Base-by-base conservation (phyloP, 53 echinoderm and acorn worm species). In the Hippasteria phrygiana region DNA sequence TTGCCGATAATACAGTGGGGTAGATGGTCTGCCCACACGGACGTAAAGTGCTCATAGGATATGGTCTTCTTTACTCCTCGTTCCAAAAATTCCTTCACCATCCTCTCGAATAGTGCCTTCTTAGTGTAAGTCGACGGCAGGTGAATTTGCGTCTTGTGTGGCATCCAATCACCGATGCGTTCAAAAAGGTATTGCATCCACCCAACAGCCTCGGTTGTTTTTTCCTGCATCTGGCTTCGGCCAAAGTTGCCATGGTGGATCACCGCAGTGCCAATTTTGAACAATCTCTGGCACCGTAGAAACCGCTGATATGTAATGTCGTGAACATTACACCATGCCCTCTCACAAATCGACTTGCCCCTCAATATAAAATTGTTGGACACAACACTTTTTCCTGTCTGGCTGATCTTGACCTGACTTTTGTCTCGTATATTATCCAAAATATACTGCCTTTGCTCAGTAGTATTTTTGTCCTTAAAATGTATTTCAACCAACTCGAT, bases 321-420 rank as follows among this genome's bases (percentile, higher is more conserved):
- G 35, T 88, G 88, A 18, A 64, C 88, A 28, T 43, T 77, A 37
- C 88, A 77, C 88, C 88, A 88, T 32, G 88, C 77, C 55, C 67
- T 74, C 55, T 53, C 47, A 43, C 75, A 87, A 35, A 87, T 74
- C 8, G 55, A 36, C 22, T 74, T 74, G 3, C 87, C 87, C 33
- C 32, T 43, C 20, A 87, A 28, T 18, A 87, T n/a, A 87, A 87
- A 87, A 2, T 74, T 51, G 22, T 87, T 73, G 20, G 22, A 13
- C 7, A 50, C 9, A 16, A 31, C 10, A 43, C 17, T n/a, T 10
- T 81, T 87, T 24, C 39, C 62, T 22, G 24, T n/a, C 38, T 17
- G 22, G 36, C 38, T 87, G 0, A 54, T 32, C 56, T 73, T 28
- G 10, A 14, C 17, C 20, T 47, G n/a, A 74, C 73, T 87, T 24